Percentiles rank a stretch among this genome's conserved stretches.
Conservation (phyloP, 2,888 invertebrate genomes). For the Acheta domesticus region DNA sequence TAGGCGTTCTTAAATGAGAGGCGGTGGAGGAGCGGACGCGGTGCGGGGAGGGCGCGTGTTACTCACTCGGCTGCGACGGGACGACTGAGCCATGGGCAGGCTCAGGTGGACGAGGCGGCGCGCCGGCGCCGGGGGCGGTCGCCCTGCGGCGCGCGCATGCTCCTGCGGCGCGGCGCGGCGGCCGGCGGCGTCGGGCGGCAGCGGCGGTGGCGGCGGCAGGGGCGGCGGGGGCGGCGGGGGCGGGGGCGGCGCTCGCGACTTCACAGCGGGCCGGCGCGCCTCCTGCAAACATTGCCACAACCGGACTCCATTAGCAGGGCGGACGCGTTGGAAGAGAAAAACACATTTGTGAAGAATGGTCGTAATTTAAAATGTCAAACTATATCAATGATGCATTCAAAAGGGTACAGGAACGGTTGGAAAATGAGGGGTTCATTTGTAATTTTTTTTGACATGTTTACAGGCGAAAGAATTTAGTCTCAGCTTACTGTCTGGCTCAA, state of each 20-base stretch:
- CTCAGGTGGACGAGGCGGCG: neutral
- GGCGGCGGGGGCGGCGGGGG: neutral
- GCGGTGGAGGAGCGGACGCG: too few relatives aligned
- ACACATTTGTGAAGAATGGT: too few relatives aligned
- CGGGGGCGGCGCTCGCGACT: neutral
- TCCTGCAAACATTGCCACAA: conserved; percentile 5
- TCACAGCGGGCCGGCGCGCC: neutral
- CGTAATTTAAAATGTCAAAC: too few relatives aligned
- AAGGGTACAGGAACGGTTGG: too few relatives aligned
- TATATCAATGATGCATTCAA: too few relatives aligned
- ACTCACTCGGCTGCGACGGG: neutral
- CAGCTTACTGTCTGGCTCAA: too few relatives aligned
- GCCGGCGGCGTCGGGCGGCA: neutral
- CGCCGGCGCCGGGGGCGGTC: neutral
- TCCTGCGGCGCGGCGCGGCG: neutral
- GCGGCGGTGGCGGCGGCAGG: neutral
- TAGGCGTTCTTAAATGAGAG: too few relatives aligned
- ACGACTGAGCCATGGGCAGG: neutral
- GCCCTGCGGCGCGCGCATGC: neutral
- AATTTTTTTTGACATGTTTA: too few relatives aligned
- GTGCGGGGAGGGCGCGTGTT: neutral
- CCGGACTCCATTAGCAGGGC: neutral
- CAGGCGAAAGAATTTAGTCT: too few relatives aligned
- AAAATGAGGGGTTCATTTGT: too few relatives aligned
- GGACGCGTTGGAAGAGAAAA: too few relatives aligned